Percentiles rank a stretch among this genome's conserved stretches.
Evolutionary conservation across 2,888 invertebrate genomes (phyloP).

Genomic region (Buathra laborator): DNA sequence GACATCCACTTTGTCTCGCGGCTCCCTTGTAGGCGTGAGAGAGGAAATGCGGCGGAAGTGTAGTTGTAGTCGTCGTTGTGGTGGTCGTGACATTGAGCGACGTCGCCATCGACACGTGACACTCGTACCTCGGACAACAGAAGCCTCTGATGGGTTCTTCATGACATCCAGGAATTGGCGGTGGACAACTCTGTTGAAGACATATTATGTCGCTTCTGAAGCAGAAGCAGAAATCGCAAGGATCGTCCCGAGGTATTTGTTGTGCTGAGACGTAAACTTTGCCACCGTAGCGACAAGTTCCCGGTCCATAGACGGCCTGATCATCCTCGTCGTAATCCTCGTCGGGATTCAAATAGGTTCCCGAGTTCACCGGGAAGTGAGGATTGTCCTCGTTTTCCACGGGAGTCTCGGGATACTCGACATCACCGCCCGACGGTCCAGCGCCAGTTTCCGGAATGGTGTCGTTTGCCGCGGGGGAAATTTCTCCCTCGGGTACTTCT

Average conservation of each 20-base stretch:
- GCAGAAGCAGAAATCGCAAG: constrained; percentile 98
- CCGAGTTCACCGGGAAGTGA: constrained; percentile 82
- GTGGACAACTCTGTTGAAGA: constrained; percentile 97
- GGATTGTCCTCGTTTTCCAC: constrained; percentile 78
- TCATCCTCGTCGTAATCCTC: constrained; percentile 93
- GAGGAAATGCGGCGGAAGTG: constrained; percentile 93
- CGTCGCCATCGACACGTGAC: constrained; percentile 95
- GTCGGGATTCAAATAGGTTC: constrained; percentile 86
- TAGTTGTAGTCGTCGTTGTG: constrained; percentile 94
- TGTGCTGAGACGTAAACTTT: constrained; percentile 97
- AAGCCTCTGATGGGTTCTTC: constrained; percentile 97
- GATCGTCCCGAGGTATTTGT: constrained; percentile 97
- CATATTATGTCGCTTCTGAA: constrained; percentile 98
- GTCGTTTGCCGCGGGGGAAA: constrained; percentile 46
- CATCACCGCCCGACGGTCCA: constrained; percentile 51
- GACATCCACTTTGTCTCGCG: constrained; percentile 92
- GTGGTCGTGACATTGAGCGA: constrained; percentile 94
- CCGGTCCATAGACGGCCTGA: constrained; percentile 92
- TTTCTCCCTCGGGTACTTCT: constrained; percentile 43
- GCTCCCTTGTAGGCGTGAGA: constrained; percentile 92
- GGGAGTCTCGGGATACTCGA: constrained; percentile 79
- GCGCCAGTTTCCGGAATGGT: constrained; percentile 40
- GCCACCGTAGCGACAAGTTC: constrained; percentile 96
- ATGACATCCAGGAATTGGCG: constrained; percentile 96
- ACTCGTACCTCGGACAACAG: constrained; percentile 97